Evolutionary conservation across 2,113 vertebrate genomes (phyloP).

Genomic region (Chauna torquata): DNA sequence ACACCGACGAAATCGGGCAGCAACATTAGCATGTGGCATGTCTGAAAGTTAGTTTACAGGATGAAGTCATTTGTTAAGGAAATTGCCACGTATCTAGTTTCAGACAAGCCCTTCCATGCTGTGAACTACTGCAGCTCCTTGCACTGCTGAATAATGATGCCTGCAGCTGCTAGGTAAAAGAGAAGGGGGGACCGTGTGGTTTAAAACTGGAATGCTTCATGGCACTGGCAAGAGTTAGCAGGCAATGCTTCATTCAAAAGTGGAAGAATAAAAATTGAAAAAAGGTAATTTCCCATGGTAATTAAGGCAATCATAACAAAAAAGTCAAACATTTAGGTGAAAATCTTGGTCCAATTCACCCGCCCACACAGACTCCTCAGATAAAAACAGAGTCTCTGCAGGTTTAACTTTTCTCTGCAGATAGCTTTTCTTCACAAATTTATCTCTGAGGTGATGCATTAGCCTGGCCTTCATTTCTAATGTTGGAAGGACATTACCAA

Average conservation of each 20-base stretch:
- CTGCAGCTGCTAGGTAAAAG: background rate
- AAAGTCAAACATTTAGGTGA: background rate
- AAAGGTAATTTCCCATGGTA: background rate
- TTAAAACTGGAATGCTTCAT: background rate
- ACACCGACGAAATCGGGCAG: background rate
- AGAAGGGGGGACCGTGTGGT: background rate
- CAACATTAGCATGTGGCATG: background rate
- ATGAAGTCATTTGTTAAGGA: background rate
- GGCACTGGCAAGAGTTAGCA: background rate
- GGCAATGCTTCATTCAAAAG: background rate
- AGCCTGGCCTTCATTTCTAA: background rate
- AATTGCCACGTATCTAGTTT: background rate
- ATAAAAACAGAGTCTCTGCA: background rate
- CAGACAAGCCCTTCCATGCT: background rate
- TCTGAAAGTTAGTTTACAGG: background rate
- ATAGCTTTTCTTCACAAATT: background rate
- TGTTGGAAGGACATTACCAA: background rate
- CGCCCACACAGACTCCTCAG: background rate
- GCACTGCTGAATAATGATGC: background rate
- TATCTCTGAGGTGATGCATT: background rate
- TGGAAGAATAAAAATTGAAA: background rate
- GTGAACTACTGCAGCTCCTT: background rate
- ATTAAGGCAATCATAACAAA: background rate
- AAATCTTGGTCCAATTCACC: background rate
- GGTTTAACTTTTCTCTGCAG: background rate